Conservation (phyloP, 2,888 invertebrate genomes). For the Rhynchonema sp. region DNA sequence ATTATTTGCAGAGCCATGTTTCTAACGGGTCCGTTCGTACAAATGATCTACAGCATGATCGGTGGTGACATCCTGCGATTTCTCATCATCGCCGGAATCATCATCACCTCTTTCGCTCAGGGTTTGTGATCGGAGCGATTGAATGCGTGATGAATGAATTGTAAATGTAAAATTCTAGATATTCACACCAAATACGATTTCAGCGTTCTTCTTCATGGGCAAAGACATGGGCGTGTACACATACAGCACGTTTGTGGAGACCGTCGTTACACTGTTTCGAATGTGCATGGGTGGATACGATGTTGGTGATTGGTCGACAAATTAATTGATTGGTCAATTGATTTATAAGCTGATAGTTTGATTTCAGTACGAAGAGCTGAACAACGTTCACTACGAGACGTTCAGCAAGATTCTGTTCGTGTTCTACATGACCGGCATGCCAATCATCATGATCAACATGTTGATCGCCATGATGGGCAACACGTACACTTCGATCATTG, state of each 20-base stretch:
- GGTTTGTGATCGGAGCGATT: slow-evolving; percentile 46
- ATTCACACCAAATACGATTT: no score
- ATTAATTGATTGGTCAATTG: background rate
- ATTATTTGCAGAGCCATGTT: no score
- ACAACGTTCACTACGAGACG: slow-evolving; percentile 68
- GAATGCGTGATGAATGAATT: background rate
- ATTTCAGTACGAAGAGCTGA: slow-evolving; percentile 73
- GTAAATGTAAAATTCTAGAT: no score
- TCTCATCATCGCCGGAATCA: slow-evolving; percentile 83
- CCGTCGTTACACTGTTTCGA: slow-evolving; percentile 94
- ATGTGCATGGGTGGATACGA: slow-evolving; percentile 93
- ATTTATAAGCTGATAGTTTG: no score
- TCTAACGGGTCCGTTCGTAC: slow-evolving; percentile 91
- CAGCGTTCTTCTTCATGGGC: slow-evolving; percentile 55
- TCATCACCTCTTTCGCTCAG: slow-evolving; percentile 85
- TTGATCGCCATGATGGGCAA: slow-evolving; percentile 99
- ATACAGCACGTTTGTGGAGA: slow-evolving; percentile 55
- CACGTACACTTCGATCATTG: slow-evolving; percentile 90
- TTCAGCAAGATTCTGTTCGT: slow-evolving; percentile 88
- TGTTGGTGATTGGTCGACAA: slow-evolving; percentile 40
- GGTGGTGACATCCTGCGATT: slow-evolving; percentile 96
- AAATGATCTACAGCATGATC: slow-evolving; percentile 98
- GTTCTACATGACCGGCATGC: slow-evolving; percentile 91
- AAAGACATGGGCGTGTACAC: slow-evolving; percentile 41
- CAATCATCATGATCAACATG: slow-evolving; percentile 83